Evolutionary conservation across 2,888 invertebrate genomes (phyloP).

Genomic region (Melanophora roralis): DNA sequence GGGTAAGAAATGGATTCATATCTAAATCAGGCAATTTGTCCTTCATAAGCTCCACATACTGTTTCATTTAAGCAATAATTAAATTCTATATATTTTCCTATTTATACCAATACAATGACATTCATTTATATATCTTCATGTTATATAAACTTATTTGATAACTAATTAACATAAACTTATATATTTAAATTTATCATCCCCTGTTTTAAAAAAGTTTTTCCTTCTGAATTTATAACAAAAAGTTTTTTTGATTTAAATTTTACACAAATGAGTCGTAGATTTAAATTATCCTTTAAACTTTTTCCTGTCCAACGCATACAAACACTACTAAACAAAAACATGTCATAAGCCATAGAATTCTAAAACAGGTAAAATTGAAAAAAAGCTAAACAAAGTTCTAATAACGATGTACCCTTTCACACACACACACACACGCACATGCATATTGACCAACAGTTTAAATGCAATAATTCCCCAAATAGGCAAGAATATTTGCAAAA

Average conservation of each 20-base stretch:
- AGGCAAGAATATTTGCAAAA: not conserved
- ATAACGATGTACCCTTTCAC: not conserved
- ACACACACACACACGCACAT: not conserved
- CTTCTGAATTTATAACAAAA: not conserved
- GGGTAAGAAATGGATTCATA: too few relatives aligned
- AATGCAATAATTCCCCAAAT: not conserved
- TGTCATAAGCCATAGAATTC: not conserved
- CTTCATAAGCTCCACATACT: too few relatives aligned
- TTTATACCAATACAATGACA: too few relatives aligned
- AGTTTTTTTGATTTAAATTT: slow-evolving; percentile 6
- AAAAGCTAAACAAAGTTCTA: slow-evolving; percentile 15
- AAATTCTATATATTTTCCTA: too few relatives aligned
- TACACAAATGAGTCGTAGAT: slow-evolving; percentile 15
- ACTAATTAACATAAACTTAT: not conserved
- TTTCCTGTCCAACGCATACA: not conserved
- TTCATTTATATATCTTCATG: too few relatives aligned
- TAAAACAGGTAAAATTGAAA: slow-evolving; percentile 5
- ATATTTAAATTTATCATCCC: not conserved
- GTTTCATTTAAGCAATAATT: too few relatives aligned
- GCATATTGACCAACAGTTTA: not conserved
- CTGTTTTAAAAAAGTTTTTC: not conserved
- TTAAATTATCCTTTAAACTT: not conserved
- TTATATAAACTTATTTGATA: not conserved
- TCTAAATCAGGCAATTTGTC: too few relatives aligned
- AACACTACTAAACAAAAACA: not conserved